Percentiles rank a stretch among this genome's conserved stretches.
Evolutionary conservation across 2,797 vertebrate species (phyloP).

Genomic region (Corythornis leucogaster): DNA sequence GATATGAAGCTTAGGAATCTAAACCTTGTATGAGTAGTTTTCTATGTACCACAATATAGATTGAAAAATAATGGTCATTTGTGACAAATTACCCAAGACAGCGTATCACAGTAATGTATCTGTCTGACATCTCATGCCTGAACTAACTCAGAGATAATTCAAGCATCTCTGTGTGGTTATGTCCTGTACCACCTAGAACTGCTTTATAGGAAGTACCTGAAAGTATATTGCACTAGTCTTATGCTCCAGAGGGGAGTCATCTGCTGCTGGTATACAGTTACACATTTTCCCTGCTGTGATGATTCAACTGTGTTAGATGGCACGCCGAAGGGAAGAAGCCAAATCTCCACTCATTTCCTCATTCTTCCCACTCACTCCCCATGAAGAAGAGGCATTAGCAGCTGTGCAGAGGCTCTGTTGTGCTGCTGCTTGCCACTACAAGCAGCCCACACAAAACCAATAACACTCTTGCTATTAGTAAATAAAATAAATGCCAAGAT

Average conservation of each 20-base stretch:
- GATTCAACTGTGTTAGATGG: conserved; percentile 43
- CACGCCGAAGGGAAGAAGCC: background rate
- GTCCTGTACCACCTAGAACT: background rate
- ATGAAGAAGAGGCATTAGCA: conserved; percentile 24
- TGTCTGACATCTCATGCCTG: background rate
- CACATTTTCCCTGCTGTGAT: conserved; percentile 44
- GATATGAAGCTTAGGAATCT: background rate
- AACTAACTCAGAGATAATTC: background rate
- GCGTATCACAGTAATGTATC: background rate
- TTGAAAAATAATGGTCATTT: background rate
- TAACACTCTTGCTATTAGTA: conserved; percentile 10
- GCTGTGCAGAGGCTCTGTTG: conserved; percentile 27
- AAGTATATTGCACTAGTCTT: background rate
- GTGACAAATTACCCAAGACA: background rate
- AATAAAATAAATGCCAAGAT: conserved; percentile 48
- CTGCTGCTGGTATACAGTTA: background rate
- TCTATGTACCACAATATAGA: background rate
- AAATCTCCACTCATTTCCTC: conserved; percentile 43
- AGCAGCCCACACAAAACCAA: conserved; percentile 23
- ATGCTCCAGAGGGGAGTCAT: conserved; percentile 15
- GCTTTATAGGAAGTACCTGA: background rate
- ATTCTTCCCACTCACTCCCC: conserved; percentile 41
- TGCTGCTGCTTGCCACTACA: background rate
- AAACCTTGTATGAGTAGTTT: background rate
- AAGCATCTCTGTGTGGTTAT: background rate